phyloP scores from a whole-genome alignment of 2,888 invertebrate genomes.

The Meiosimyza platycephala region DNA sequence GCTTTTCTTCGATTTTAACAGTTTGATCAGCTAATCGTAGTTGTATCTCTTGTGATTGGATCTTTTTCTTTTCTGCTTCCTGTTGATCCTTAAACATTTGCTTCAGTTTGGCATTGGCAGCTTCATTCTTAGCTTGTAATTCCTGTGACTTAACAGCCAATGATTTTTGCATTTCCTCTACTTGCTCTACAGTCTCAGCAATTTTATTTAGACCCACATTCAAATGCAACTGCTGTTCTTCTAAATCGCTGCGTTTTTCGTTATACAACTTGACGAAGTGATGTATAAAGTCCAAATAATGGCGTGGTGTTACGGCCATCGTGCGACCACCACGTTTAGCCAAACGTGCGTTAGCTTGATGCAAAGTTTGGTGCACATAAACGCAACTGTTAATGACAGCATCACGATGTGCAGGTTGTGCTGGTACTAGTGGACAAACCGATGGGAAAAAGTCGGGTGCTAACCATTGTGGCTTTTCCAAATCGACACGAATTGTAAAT shows the following conservation, averaged over 20 bases:
- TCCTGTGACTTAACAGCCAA: constrained; percentile 96
- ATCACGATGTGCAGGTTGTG: constrained; percentile 86
- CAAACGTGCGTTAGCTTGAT: constrained; percentile 91
- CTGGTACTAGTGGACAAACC: constrained; percentile 81
- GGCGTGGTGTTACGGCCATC: constrained; percentile 97
- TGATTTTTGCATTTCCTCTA: constrained; percentile 99
- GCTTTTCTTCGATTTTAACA: constrained; percentile 92
- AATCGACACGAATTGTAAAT: constrained; percentile 94
- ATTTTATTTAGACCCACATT: constrained; percentile 99
- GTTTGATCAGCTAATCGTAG: constrained; percentile 87
- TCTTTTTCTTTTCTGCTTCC: constrained; percentile 99
- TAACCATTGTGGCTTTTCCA: constrained; percentile 87
- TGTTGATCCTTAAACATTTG: constrained; percentile 99
- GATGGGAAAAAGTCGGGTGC: constrained; percentile 92
- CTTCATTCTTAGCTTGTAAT: constrained; percentile 96
- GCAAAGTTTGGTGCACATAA: constrained; percentile 97
- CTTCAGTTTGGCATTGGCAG: constrained; percentile 97
- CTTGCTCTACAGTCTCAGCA: constrained; percentile 98
- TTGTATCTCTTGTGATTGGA: constrained; percentile 97
- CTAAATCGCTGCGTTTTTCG: constrained; percentile 97
- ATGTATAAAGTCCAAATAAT: constrained; percentile 98
- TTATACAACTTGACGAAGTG: constrained; percentile 98
- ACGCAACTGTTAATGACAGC: constrained; percentile 99
- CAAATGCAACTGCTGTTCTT: constrained; percentile 98
- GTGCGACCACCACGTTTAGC: constrained; percentile 93